Conservation (phyloP, 2,113 vertebrate species). For the Semicossyphus pulcher region DNA sequence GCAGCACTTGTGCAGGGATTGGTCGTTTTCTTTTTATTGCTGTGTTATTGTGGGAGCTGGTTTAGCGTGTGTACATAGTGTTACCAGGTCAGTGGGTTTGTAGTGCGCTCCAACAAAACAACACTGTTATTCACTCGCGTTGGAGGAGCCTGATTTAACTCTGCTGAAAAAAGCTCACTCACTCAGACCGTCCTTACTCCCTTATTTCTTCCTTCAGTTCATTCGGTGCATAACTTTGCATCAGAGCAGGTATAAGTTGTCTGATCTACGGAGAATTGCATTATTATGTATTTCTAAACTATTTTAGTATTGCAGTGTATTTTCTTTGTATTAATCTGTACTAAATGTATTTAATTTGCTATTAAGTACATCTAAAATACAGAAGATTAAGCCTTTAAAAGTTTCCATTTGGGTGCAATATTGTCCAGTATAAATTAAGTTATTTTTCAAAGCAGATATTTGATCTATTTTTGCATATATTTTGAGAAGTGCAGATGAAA, state of each 20-base stretch:
- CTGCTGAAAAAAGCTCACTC: background rate
- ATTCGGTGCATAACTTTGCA: slow-evolving; percentile 9
- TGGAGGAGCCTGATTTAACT: slow-evolving; percentile 22
- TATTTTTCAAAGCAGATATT: background rate
- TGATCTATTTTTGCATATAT: background rate
- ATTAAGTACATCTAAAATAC: background rate
- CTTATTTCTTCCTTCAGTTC: slow-evolving; percentile 1
- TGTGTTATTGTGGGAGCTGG: slow-evolving; percentile 39
- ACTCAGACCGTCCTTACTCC: slow-evolving; percentile 13
- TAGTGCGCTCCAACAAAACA: slow-evolving; percentile 15
- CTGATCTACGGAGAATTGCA: background rate
- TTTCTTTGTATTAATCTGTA: background rate
- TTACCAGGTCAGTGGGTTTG: slow-evolving; percentile 69
- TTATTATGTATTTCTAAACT: background rate
- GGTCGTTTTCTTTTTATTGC: slow-evolving; percentile 27
- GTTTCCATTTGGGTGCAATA: too few species aligned
- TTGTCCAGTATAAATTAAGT: too few species aligned
- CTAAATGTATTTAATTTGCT: background rate
- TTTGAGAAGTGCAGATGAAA: background rate
- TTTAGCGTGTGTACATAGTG: slow-evolving; percentile 25
- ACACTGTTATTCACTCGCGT: slow-evolving; percentile 18
- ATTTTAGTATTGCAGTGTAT: background rate
- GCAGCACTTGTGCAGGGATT: slow-evolving; percentile 1
- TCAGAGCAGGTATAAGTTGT: background rate
- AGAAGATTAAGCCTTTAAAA: too few species aligned